Evolutionary conservation across 2,797 vertebrate species (phyloP).

Genomic region (Emydoidea blandingii): DNA sequence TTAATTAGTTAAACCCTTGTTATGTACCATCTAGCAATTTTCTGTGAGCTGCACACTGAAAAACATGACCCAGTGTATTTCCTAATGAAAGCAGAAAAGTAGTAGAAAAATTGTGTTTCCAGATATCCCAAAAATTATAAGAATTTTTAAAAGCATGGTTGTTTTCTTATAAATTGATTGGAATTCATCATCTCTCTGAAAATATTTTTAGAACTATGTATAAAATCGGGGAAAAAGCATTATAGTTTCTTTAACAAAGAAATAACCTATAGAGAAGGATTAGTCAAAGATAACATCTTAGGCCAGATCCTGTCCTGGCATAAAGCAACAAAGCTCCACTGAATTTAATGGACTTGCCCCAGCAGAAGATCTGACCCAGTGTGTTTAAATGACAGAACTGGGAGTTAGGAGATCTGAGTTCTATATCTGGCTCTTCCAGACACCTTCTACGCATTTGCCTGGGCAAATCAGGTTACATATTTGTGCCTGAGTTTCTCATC

Average conservation of each 20-base stretch:
- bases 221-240: not conserved
- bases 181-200: not conserved
- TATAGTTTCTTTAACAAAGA: not conserved
- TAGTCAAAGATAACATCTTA: not conserved
- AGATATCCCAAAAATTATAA: not conserved
- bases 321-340: not conserved
- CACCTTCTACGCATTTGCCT: not conserved
- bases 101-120: not conserved
- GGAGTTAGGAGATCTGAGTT: not conserved
- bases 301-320: not conserved
- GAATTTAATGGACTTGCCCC: not conserved
- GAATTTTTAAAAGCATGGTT: not conserved
- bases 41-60: not conserved
- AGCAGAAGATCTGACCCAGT: not conserved
- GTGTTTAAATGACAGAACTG: not conserved
- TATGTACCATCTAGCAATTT: constrained; percentile 26
- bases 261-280: not conserved
- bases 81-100: constrained; percentile 29
- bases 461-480: not conserved
- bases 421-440: not conserved
- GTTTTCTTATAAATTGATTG: not conserved
- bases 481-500: not conserved
- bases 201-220: not conserved
- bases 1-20: constrained; percentile 62
- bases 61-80: not conserved